Evolutionary conservation across 2,797 vertebrate genomes (phyloP).

Genomic region (Pogoniulus pusillus): DNA sequence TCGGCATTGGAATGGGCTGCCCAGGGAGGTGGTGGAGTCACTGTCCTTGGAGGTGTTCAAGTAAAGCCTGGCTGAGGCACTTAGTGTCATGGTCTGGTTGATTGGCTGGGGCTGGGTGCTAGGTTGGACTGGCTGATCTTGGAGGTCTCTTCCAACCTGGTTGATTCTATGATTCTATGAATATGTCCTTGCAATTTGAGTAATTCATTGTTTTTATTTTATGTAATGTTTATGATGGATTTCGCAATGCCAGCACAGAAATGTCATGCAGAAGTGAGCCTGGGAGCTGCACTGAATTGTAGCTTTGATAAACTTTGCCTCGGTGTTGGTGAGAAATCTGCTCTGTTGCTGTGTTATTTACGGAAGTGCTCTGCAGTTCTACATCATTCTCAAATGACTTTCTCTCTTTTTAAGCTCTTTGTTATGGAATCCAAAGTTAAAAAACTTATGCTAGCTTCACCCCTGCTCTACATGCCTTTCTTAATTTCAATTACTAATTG

Average conservation of each 20-base stretch:
- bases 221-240: neutral
- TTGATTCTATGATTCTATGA: too few species aligned
- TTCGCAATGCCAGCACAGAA: neutral
- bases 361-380: neutral
- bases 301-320: neutral
- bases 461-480: neutral
- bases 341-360: neutral
- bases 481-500: constrained; percentile 8
- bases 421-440: neutral
- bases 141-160: too few species aligned
- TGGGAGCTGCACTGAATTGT: neutral
- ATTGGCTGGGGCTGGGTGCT: too few species aligned
- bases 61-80: too few species aligned
- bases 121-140: too few species aligned
- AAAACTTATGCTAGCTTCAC: neutral
- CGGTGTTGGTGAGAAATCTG: neutral
- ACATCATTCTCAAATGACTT: neutral
- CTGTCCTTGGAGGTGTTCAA: too few species aligned
- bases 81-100: too few species aligned
- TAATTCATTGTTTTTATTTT: neutral
- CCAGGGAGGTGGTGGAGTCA: too few species aligned
- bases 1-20: too few species aligned
- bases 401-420: neutral
- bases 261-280: neutral
- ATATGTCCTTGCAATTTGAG: neutral